Conservation (phyloP, 2,797 vertebrate genomes). For the Coreius guichenoti region DNA sequence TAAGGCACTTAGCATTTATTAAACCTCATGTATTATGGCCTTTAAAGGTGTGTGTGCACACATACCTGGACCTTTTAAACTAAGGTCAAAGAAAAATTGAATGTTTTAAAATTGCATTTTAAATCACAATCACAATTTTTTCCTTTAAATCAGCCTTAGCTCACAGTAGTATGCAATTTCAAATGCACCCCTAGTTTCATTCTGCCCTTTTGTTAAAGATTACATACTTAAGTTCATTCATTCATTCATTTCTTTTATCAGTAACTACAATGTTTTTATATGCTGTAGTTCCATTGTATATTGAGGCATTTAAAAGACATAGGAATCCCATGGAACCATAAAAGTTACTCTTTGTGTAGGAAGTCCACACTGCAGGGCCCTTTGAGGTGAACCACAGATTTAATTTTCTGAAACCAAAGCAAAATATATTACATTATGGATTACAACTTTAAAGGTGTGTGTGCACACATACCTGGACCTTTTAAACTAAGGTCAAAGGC, state of each 20-base stretch:
- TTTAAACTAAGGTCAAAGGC: constrained; percentile 53
- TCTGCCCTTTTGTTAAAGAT: constrained; percentile 4
- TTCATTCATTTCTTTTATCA: not conserved
- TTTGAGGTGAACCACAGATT: constrained; percentile 59
- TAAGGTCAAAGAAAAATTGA: not conserved
- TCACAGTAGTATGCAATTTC: not conserved
- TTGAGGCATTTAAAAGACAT: constrained; percentile 5
- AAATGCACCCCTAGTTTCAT: not conserved
- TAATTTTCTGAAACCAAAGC: constrained; percentile 60
- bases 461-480: constrained; percentile 39
- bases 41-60: constrained; percentile 11
- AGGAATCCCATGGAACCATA: constrained; percentile 24
- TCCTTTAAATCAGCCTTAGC: not conserved
- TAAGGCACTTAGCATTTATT: not conserved
- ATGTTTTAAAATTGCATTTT: not conserved
- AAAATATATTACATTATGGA: constrained; percentile 50
- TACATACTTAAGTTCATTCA: not conserved
- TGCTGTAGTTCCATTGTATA: constrained; percentile 4
- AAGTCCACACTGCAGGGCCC: constrained; percentile 40
- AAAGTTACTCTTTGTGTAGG: constrained; percentile 36
- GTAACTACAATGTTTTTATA: constrained; percentile 4
- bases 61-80: constrained; percentile 50
- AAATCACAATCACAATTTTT: not conserved
- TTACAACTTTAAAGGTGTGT: constrained; percentile 26
- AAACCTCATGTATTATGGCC: not conserved